A percentile compares a stretch with the other conserved stretches of the same genome.
phyloP scores from a whole-genome alignment of 2,888 invertebrate genomes.

The Chymomyza procnemis region DNA sequence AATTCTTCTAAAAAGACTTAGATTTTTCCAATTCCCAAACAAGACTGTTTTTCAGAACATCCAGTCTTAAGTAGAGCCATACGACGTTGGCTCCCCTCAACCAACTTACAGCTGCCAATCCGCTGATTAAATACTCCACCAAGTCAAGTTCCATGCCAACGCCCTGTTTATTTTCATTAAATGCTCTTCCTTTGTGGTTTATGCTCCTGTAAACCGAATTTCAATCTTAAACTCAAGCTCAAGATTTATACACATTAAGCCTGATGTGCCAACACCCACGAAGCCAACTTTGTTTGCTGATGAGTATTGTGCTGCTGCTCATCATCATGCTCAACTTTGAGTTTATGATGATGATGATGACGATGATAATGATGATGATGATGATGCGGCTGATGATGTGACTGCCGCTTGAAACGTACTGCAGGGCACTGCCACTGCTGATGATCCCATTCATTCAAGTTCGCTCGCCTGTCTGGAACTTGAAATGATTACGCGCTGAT shows the following conservation, averaged over 20 bases:
- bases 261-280: slow-evolving; percentile 5
- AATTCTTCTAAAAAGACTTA: too few relatives aligned
- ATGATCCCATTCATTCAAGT: slow-evolving; percentile 25
- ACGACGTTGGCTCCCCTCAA: too few relatives aligned
- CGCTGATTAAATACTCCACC: slow-evolving; percentile 2
- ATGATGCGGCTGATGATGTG: background rate
- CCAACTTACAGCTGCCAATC: too few relatives aligned
- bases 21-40: too few relatives aligned
- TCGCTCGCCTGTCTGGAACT: background rate
- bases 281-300: background rate
- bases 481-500: background rate
- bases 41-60: too few relatives aligned
- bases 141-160: background rate
- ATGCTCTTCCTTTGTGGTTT: background rate
- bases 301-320: background rate
- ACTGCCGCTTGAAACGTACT: too few relatives aligned
- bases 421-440: slow-evolving; percentile 42
- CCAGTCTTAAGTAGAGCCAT: too few relatives aligned
- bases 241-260: slow-evolving; percentile 13
- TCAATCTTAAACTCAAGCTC: background rate
- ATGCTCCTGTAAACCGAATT: background rate
- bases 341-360: background rate
- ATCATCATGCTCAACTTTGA: too few relatives aligned
- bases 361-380: background rate
- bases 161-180: background rate